Evolutionary conservation across 2,113 vertebrate genomes (phyloP), one percentile per base, ranked within the genome.

Genomic region (Herpailurus yagouaroundi): DNA sequence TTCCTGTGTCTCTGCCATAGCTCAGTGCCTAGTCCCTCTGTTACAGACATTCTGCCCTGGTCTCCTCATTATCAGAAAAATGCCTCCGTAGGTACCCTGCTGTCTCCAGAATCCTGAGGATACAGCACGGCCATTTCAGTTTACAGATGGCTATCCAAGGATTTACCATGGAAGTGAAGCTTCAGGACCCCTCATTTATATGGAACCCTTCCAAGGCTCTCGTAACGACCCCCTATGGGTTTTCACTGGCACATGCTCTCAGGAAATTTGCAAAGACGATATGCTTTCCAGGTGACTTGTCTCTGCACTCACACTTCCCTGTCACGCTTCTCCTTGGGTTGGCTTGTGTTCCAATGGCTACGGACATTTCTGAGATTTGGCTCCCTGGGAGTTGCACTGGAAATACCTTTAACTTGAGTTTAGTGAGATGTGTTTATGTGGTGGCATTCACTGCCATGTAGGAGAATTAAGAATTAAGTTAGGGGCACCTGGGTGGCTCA

Each of bases 221-320:
- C 9, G 0, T 23, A 3, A 74, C 7, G 14, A n/a, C 33, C 5
- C 18, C 11, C 2, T 31, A 5, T 21, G 33, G 50, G 7, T 10
- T 66, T 23, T 21, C 16, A 14, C 5, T 38, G 27, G 27, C 12
- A 2, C 1, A 4, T 5, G 52, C 7, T n/a, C 31, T 71, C 80
- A n/a, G n/a, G 66, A 66, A 60, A 81, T 45, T 45, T 1, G 25
- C 64, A 74, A 66, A 85, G 74, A 63, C 60, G 41, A 11, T 48
- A 29, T 3, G 19, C 2, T 16, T 21, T 21, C 15, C 18, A 16
- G 6, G 3, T 4, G 13, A 7, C 31, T 90, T 19, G 45, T n/a
- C 10, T 90, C 25, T 36, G 73, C 10, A 2, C 27, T 69, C 77
- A 25, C 60, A 1, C 57, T 64, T 64, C 88, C 23, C 5, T 12